Percentiles rank a stretch among this genome's conserved stretches.
Conservation (phyloP, 1,140 invertebrate genomes). For the Pinna nobilis region DNA sequence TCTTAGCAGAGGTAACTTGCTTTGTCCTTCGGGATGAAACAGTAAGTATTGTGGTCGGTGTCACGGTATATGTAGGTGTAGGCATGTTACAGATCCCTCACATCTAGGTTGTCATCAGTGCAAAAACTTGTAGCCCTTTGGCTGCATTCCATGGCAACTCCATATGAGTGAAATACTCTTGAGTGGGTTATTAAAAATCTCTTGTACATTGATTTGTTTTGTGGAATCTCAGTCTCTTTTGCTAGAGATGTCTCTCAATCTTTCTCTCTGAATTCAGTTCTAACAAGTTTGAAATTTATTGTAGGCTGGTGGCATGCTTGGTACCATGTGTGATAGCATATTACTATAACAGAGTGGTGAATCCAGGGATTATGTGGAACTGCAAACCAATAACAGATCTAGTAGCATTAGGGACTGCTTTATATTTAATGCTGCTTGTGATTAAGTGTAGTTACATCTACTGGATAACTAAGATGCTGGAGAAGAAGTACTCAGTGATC, state of each 20-base stretch:
- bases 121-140: too few relatives aligned
- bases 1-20: too few relatives aligned
- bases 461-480: conserved; percentile 3
- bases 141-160: too few relatives aligned
- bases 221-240: neutral
- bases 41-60: too few relatives aligned
- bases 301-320: conserved; percentile 6
- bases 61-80: too few relatives aligned
- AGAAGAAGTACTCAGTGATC: neutral
- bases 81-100: too few relatives aligned
- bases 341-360: conserved; percentile 15
- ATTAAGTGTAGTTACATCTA: neutral
- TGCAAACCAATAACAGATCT: conserved; percentile 28
- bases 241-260: neutral
- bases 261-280: neutral
- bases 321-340: conserved; percentile 29
- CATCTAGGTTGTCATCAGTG: too few relatives aligned
- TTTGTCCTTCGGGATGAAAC: too few relatives aligned
- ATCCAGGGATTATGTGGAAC: conserved; percentile 15
- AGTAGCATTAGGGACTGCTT: conserved; percentile 1
- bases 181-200: neutral
- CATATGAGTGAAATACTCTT: too few relatives aligned
- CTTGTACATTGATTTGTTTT: conserved; percentile 1
- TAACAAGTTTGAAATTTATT: neutral
- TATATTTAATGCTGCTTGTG: conserved; percentile 14